phyloP scores from a whole-genome alignment of 2,797 vertebrate species.

The Sebastiscus tertius region DNA sequence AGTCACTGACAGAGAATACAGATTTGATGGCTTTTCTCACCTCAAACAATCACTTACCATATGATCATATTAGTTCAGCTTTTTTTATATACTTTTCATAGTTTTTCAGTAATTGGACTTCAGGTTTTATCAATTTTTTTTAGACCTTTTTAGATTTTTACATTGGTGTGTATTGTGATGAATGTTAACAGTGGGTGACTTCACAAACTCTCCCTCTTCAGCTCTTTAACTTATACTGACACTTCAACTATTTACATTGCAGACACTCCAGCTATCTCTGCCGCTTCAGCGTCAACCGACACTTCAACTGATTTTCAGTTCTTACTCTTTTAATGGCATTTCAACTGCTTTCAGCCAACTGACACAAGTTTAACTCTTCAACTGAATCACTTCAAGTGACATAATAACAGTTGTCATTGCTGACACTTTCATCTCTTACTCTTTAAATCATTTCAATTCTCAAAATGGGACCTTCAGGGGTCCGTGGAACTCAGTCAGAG shows the following conservation, averaged over 20 bases:
- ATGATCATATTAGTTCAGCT: not conserved
- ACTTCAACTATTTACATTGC: not conserved
- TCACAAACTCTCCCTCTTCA: not conserved
- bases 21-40: slow-evolving; percentile 17
- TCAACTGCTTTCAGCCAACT: not conserved
- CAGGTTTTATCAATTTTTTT: not conserved
- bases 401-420: not conserved
- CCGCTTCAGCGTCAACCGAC: not conserved
- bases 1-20: slow-evolving; percentile 8
- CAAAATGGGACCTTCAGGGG: not conserved
- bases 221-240: not conserved
- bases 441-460: not conserved
- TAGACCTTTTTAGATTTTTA: not conserved
- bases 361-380: not conserved
- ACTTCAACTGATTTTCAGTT: not conserved
- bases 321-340: not conserved
- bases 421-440: not conserved
- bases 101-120: not conserved
- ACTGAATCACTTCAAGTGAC: not conserved
- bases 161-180: not conserved
- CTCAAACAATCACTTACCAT: slow-evolving; percentile 13
- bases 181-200: not conserved
- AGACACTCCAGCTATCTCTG: not conserved
- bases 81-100: not conserved
- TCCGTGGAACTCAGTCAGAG: no score